Percentiles rank a stretch among this genome's conserved stretches.
phyloP scores from a whole-genome alignment of 1,140 invertebrate species.

The Meloidogyne hapla region DNA sequence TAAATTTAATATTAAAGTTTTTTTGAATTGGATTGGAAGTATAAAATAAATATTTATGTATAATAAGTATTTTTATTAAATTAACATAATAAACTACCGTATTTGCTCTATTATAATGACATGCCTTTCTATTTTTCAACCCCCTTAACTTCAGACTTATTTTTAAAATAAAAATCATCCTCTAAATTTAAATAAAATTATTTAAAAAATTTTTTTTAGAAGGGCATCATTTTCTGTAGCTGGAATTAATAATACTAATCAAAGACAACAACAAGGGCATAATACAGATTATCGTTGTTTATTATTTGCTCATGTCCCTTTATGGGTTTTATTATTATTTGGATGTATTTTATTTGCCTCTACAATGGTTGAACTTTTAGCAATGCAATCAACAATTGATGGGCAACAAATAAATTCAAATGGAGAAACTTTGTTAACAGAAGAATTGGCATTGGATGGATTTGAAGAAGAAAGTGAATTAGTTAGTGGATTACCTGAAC shows the following conservation, averaged over 20 bases:
- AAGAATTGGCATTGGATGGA: background rate
- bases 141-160: too few species aligned
- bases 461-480: background rate
- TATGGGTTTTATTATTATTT: background rate
- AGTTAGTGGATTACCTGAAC: background rate
- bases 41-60: too few species aligned
- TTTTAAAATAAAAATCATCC: too few species aligned
- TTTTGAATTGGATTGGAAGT: too few species aligned
- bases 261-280: background rate
- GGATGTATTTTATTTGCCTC: constrained; percentile 3
- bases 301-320: background rate
- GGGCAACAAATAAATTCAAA: background rate
- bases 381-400: background rate
- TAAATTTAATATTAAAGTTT: too few species aligned
- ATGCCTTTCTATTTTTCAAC: too few species aligned
- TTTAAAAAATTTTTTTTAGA: background rate
- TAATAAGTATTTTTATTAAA: too few species aligned
- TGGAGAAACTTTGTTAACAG: background rate
- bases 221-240: background rate
- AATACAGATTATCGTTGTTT: background rate
- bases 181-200: too few species aligned
- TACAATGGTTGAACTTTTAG: background rate
- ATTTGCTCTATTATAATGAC: too few species aligned
- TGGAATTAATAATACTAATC: background rate
- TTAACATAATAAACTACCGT: too few species aligned